These are phyloP conservation scores for Cromileptes altivelis DNA, from an alignment of 2,113 vertebrate genomes.

Conservation along the genomic window DNA sequence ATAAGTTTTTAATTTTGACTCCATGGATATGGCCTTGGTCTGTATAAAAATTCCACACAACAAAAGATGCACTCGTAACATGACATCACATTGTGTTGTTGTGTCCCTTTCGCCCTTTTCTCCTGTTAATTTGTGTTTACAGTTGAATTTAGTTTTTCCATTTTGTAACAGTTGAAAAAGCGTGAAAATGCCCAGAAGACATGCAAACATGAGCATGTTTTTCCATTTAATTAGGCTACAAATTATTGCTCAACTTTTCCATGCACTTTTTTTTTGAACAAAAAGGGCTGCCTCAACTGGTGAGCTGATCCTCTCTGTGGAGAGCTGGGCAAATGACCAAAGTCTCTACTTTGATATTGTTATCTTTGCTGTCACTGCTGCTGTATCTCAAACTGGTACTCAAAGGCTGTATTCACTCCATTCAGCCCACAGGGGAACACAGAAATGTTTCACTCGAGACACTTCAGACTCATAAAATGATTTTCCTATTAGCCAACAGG, in stretches of 20 bases:
- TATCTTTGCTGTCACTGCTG: conserved; percentile 61
- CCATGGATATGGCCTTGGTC: not conserved
- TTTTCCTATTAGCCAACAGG: conserved; percentile 24
- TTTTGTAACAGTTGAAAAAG: conserved; percentile 23
- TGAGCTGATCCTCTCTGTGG: conserved; percentile 28
- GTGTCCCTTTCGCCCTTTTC: not conserved
- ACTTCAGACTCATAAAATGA: conserved; percentile 29
- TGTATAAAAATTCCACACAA: not conserved
- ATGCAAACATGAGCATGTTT: conserved; percentile 27
- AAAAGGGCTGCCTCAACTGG: not conserved
- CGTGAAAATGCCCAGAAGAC: conserved; percentile 15
- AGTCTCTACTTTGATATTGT: conserved; percentile 45
- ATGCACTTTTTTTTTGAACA: not conserved
- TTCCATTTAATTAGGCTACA: conserved; percentile 47
- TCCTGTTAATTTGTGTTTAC: conserved; percentile 34
- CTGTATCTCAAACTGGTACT: conserved; percentile 44
- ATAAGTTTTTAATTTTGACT: no score
- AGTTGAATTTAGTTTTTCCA: conserved; percentile 26
- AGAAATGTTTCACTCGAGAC: conserved; percentile 32
- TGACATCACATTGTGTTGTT: not conserved
- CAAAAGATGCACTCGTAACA: not conserved
- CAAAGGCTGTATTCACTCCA: conserved; percentile 14
- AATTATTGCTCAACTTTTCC: conserved; percentile 52
- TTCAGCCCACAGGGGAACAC: conserved; percentile 8
- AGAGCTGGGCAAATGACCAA: conserved; percentile 57